Base-by-base conservation (phyloP, 23 tunicate genomes). In the Halocynthia roretzi region DNA sequence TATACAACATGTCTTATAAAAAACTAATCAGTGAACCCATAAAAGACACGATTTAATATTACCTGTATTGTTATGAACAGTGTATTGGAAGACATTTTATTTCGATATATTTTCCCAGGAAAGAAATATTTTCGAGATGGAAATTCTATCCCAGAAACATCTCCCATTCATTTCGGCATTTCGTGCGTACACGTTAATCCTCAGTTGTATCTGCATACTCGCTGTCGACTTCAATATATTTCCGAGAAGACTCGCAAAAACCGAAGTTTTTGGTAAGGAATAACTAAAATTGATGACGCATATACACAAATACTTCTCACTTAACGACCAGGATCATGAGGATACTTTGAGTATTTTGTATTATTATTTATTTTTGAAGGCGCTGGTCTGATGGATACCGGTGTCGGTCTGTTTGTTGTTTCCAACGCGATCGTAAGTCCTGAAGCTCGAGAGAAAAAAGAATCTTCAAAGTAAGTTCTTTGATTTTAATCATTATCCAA, bases 211-310 rank as follows among this genome's bases (percentile, higher is more conserved):
- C 5, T 82, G 93, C 53, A 92, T 92, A 10, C 68, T 92, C 12
- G 98, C 98, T 40, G 98, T 92, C 56, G 98, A 92, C 72, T 92
- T 92, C 67, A 64, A 86, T 73, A 71, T 86, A 52, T 92, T 92
- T 80, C 98, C 98, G 14, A 65, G 92, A 53, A 70, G 85, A 53
- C 83, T 92, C 56, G 98, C 98, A 51, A 92, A 92, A 83, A 66
- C 82, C 40, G 98, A 92, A 79, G 65, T 66, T 52, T 92, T 78
- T 82, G 98, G 98, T 53, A 74, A 31, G 44, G 4, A 31, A 31
- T 31, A 31, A 31, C 44, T 31, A 31, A 31, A 31, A 31, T 31
- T 31, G 44, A 31, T 4, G 44, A 31, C 44, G 1, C 4, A 31
- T 31, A n/a, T n/a, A n/a, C n/a, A n/a, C 44, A 31, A 4, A 4